phyloP scores from a whole-genome alignment of 2,888 invertebrate species.

The Euspilapteryx auroguttella region DNA sequence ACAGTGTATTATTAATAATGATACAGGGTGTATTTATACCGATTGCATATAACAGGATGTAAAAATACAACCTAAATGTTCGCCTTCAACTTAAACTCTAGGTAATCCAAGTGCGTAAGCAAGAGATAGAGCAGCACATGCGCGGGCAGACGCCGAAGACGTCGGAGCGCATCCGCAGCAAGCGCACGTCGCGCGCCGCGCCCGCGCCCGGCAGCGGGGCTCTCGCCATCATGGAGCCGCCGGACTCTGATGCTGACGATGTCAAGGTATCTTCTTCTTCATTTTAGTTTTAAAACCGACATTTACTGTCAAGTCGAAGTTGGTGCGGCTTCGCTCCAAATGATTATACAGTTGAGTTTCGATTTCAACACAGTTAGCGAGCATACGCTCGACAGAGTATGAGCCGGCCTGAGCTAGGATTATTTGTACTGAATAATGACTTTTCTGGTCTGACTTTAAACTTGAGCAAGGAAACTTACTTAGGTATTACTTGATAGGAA shows the following conservation, averaged over 20 bases:
- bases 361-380: no score
- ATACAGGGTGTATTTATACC: no score
- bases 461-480: not conserved
- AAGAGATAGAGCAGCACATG: slow-evolving; percentile 72
- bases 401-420: no score
- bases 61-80: not conserved
- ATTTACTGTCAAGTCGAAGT: no score
- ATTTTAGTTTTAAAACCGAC: not conserved
- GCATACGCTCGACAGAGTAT: no score
- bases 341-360: not conserved
- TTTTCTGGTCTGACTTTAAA: not conserved
- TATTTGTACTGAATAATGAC: not conserved
- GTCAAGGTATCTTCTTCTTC: slow-evolving; percentile 26
- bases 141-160: slow-evolving; percentile 64
- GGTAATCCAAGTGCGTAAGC: slow-evolving; percentile 67
- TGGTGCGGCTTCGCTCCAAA: not conserved
- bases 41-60: not conserved
- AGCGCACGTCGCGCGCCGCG: slow-evolving; percentile 41
- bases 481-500: not conserved
- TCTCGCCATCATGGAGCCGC: slow-evolving; percentile 63
- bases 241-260: slow-evolving; percentile 61
- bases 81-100: slow-evolving; percentile 13
- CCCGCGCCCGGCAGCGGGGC: slow-evolving; percentile 37
- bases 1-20: no score
- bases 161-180: slow-evolving; percentile 70